These are phyloP conservation scores for Trachurus trachurus DNA, from an alignment of 2,797 vertebrate species.

Conservation along the genomic window DNA sequence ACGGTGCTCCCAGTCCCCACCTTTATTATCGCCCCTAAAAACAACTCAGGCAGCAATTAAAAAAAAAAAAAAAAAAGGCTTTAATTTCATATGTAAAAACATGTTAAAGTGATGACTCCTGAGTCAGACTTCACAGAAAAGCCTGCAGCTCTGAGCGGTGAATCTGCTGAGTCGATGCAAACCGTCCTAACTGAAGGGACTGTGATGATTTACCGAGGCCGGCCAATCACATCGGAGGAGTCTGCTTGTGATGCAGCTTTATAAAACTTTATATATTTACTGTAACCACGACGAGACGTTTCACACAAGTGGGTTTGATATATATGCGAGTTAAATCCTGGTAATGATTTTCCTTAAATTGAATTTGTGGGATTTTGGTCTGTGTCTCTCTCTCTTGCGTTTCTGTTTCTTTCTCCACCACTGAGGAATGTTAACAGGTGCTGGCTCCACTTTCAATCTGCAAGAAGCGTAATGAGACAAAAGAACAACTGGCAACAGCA, in stretches of 20 bases:
- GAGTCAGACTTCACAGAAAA: neutral
- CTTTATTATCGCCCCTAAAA: conserved; percentile 7
- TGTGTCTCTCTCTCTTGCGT: conserved; percentile 8
- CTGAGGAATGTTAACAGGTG: conserved; percentile 76
- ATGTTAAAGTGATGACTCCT: neutral
- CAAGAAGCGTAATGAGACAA: conserved; percentile 52
- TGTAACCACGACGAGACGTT: neutral
- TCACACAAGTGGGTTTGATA: neutral
- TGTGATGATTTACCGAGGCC: neutral
- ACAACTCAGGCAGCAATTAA: neutral
- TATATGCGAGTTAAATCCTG: neutral
- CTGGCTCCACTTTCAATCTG: conserved; percentile 62
- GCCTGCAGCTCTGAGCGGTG: neutral
- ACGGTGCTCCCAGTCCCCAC: conserved; percentile 36
- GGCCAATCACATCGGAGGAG: neutral
- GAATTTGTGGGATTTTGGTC: neutral
- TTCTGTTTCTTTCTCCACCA: conserved; percentile 35
- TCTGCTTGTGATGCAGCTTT: neutral
- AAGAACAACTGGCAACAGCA: conserved; percentile 76
- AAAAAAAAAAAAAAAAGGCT: too few relatives aligned
- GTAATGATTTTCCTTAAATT: neutral
- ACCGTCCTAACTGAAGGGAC: neutral
- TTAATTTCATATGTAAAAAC: neutral
- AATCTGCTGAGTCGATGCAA: neutral
- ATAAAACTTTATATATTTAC: neutral